Conservation (phyloP, 92 coral and sea anemone species). For the Bergia sp. region DNA sequence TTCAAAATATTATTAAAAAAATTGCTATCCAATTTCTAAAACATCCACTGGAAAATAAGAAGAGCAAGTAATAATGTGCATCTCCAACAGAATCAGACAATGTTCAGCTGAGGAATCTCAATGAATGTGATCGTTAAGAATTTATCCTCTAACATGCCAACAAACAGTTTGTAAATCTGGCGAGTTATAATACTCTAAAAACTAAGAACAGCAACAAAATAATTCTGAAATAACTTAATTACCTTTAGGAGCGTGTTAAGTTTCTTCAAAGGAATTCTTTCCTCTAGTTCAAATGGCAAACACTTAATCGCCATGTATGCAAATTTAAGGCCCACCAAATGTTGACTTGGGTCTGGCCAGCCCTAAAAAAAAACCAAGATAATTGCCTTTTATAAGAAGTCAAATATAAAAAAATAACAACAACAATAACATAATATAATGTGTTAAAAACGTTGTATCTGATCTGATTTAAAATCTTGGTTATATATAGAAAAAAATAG, state of each 20-base stretch:
- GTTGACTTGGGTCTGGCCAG: background rate
- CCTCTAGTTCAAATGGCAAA: background rate
- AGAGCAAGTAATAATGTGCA: background rate
- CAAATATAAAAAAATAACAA: too few species aligned
- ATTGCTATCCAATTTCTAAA: too few species aligned
- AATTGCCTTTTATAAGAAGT: background rate
- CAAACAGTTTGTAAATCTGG: background rate
- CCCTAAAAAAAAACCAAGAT: background rate
- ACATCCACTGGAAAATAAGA: background rate
- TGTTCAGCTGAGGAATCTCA: background rate
- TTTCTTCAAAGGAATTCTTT: background rate
- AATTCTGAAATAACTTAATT: background rate
- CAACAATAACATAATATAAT: too few species aligned
- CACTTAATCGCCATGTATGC: background rate
- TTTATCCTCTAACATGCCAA: background rate
- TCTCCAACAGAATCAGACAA: background rate
- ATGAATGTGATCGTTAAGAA: background rate
- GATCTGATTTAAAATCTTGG: too few species aligned
- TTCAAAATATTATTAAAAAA: too few species aligned
- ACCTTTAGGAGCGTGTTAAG: background rate
- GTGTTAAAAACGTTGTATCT: too few species aligned
- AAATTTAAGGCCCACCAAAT: background rate
- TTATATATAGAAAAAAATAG: too few species aligned
- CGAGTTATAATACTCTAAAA: background rate
- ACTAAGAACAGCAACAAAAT: background rate